Evolutionary conservation across 2,888 invertebrate genomes (phyloP).

Genomic region (Dynastes grantii): DNA sequence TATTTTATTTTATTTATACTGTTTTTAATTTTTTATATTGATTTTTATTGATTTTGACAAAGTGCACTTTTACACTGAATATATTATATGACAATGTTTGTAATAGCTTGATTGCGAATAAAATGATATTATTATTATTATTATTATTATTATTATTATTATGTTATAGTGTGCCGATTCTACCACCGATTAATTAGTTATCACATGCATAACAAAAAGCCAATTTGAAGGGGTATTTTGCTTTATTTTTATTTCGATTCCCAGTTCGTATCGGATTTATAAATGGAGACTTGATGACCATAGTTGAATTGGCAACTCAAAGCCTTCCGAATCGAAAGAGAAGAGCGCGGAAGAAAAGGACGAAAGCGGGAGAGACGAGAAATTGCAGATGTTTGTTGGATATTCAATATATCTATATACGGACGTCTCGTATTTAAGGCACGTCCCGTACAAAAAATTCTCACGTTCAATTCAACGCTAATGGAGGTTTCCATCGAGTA

Average conservation of each 20-base stretch:
- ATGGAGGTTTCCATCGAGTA: constrained; percentile 49
- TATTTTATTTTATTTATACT: too few relatives aligned
- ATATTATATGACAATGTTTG: too few relatives aligned
- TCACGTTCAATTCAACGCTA: constrained; percentile 49
- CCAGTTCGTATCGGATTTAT: neutral
- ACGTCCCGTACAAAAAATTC: constrained; percentile 47
- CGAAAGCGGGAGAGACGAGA: constrained; percentile 7
- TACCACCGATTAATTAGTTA: too few relatives aligned
- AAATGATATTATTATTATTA: too few relatives aligned
- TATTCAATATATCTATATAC: constrained; percentile 37
- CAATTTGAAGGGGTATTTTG: neutral
- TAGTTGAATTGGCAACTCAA: neutral
- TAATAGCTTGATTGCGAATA: too few relatives aligned
- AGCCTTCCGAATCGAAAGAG: neutral
- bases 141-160: too few relatives aligned
- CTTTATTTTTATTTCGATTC: neutral
- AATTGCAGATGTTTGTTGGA: constrained; percentile 43
- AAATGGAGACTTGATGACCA: constrained; percentile 7
- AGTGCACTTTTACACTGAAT: too few relatives aligned
- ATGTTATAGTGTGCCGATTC: too few relatives aligned
- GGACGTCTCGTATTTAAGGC: constrained; percentile 30
- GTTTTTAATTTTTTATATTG: too few relatives aligned
- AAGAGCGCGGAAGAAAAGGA: neutral
- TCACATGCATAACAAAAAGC: too few relatives aligned
- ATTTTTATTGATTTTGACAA: too few relatives aligned